Conservation (phyloP, 2,113 vertebrate species). For the Orthonyx spaldingii region DNA sequence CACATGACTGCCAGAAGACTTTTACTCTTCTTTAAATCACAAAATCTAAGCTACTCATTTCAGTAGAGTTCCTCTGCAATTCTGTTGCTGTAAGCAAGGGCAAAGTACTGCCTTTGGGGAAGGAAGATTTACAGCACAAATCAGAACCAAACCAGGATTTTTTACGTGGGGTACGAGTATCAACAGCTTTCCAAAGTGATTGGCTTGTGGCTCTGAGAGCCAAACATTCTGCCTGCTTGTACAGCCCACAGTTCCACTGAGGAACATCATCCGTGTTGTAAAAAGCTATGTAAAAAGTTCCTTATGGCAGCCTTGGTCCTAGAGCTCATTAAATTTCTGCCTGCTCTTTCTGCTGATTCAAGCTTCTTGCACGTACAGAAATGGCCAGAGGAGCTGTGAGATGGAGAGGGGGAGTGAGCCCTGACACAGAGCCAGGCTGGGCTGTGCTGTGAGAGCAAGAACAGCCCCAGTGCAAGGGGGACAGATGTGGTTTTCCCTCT, state of each 20-base stretch:
- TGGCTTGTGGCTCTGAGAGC: not conserved
- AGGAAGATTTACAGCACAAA: not conserved
- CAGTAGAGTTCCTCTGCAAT: not conserved
- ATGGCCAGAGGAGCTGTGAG: not conserved
- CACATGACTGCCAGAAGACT: not conserved
- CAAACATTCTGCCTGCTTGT: not conserved
- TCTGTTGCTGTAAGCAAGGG: not conserved
- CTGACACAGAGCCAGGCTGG: not conserved
- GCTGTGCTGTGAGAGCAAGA: not conserved
- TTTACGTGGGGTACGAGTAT: not conserved
- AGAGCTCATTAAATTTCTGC: not conserved
- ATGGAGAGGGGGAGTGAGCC: not conserved
- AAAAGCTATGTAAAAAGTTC: not conserved
- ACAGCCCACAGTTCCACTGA: not conserved
- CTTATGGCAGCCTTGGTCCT: not conserved
- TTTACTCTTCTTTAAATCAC: not conserved
- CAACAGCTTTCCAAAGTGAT: not conserved
- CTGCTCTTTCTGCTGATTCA: not conserved
- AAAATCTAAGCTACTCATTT: not conserved
- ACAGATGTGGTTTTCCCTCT: not conserved
- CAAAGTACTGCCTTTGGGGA: not conserved
- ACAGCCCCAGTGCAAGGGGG: too few species aligned
- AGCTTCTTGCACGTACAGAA: not conserved
- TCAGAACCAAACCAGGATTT: not conserved
- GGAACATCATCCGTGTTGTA: not conserved